Conservation (phyloP, 2,113 vertebrate genomes). For the Crotalus viridis region DNA sequence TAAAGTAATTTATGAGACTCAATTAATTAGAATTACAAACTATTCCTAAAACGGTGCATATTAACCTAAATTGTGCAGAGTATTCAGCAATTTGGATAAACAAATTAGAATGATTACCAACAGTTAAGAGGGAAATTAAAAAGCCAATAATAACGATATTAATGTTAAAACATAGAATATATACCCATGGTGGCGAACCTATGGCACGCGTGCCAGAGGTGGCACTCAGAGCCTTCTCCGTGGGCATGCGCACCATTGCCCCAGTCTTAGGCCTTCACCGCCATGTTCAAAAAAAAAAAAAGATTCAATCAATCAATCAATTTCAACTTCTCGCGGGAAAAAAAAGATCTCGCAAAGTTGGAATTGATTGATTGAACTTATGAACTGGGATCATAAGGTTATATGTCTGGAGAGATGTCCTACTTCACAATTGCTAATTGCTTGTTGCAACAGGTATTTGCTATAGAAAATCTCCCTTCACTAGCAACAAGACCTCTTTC, state of each 20-base stretch:
- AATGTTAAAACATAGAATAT: background rate
- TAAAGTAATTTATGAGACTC: background rate
- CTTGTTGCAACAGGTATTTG: background rate
- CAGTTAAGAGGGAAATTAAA: background rate
- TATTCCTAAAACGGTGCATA: background rate
- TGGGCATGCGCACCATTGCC: too few relatives aligned
- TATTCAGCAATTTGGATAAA: background rate
- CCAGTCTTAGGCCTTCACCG: too few relatives aligned
- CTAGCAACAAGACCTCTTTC: background rate
- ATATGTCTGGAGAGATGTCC: background rate
- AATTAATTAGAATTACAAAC: background rate
- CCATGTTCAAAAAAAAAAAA: too few relatives aligned
- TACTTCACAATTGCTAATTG: background rate
- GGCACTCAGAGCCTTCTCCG: too few relatives aligned
- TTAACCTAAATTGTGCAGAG: background rate
- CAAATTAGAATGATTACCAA: background rate
- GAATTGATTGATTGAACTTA: too few relatives aligned
- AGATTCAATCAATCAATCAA: too few relatives aligned
- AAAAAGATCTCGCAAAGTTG: too few relatives aligned
- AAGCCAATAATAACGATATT: background rate
- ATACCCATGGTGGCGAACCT: too few relatives aligned
- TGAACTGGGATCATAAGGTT: background rate
- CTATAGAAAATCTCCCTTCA: background rate
- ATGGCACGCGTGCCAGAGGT: too few relatives aligned
- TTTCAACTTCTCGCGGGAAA: too few relatives aligned